These are phyloP conservation scores for Callospermophilus lateralis DNA, from an alignment of 2,113 vertebrate species.

Conservation along the genomic window DNA sequence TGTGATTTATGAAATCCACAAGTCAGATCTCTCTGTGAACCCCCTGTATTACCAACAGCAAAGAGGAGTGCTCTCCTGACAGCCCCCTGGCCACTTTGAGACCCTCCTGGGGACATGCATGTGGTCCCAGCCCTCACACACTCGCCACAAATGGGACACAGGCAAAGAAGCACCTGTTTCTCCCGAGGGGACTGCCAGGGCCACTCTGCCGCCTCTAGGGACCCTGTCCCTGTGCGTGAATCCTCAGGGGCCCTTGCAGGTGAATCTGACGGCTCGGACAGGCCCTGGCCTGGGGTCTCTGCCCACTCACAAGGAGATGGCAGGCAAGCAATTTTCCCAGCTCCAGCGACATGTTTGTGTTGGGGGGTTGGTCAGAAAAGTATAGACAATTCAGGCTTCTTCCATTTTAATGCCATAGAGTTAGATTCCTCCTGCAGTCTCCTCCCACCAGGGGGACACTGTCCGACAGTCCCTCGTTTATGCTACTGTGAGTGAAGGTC, in stretches of 20 bases:
- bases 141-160: neutral
- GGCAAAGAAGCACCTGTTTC: rapidly evolving
- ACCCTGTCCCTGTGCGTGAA: rapidly evolving
- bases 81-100: rapidly evolving
- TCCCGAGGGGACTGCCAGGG: rapidly evolving
- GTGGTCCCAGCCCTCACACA: rapidly evolving
- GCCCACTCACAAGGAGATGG: neutral
- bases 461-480: neutral
- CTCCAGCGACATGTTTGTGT: rapidly evolving
- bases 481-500: neutral
- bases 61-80: rapidly evolving
- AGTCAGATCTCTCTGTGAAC: neutral
- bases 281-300: neutral
- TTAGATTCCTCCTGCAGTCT: neutral
- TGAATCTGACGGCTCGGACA: too few species aligned
- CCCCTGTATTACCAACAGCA: rapidly evolving
- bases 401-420: neutral
- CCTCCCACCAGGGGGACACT: neutral
- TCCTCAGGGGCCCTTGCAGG: too few species aligned
- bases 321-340: rapidly evolving
- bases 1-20: conserved; percentile 31
- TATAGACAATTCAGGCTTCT: neutral
- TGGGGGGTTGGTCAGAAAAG: neutral
- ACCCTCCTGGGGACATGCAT: rapidly evolving
- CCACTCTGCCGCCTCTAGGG: rapidly evolving